Evolutionary conservation across 2,888 invertebrate species (phyloP).

Genomic region (Spicauda simplicius): DNA sequence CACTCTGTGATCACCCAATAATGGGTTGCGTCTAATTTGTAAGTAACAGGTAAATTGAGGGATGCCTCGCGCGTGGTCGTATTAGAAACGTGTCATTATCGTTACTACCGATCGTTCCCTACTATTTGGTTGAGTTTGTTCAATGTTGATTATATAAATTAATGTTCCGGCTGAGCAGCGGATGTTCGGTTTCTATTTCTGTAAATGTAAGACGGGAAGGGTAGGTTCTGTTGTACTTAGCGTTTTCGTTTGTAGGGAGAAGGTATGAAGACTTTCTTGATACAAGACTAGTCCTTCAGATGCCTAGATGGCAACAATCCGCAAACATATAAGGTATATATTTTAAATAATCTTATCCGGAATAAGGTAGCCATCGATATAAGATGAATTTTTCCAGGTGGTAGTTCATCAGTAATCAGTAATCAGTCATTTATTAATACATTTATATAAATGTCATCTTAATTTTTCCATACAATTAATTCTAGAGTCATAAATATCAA

Average conservation of each 20-base stretch:
- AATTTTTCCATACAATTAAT: too few relatives aligned
- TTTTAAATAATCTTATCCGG: too few relatives aligned
- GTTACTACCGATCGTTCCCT: conserved; percentile 52
- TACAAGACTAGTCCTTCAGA: too few relatives aligned
- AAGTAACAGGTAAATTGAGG: conserved; percentile 78
- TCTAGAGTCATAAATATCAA: too few relatives aligned
- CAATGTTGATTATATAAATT: conserved; percentile 70
- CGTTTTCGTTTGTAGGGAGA: not conserved
- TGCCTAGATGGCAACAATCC: too few relatives aligned
- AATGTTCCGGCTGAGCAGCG: conserved; percentile 51
- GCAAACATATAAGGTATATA: too few relatives aligned
- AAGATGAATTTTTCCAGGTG: too few relatives aligned
- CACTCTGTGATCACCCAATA: conserved; percentile 53
- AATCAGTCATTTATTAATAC: too few relatives aligned
- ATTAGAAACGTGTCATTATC: conserved; percentile 71
- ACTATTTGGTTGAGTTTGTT: conserved; percentile 68
- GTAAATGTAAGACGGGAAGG: not conserved
- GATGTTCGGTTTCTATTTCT: conserved; percentile 36
- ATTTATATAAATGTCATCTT: too few relatives aligned
- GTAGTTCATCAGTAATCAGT: too few relatives aligned
- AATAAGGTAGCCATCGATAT: too few relatives aligned
- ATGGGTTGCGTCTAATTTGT: conserved; percentile 80
- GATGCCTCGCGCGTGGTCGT: conserved; percentile 67
- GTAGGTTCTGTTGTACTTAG: not conserved
- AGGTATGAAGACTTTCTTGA: too few relatives aligned